Evolutionary conservation across 2,113 vertebrate genomes (phyloP).

Genomic region (Agapornis roseicollis): DNA sequence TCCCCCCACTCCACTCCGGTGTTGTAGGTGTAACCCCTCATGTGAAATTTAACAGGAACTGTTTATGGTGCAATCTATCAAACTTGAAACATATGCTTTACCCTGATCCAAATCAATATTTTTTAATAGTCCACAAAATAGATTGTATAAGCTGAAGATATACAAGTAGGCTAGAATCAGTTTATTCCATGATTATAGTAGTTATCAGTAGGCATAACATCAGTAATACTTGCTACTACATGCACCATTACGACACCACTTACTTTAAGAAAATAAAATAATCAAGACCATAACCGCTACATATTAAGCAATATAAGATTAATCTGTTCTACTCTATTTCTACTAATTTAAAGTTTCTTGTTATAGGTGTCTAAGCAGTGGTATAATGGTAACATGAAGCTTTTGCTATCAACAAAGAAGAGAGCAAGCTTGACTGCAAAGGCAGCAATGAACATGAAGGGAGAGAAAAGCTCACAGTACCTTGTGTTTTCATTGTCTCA

Average conservation of each 20-base stretch:
- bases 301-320: background rate
- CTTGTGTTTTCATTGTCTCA: background rate
- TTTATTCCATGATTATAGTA: background rate
- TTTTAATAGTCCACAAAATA: background rate
- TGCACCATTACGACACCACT: background rate
- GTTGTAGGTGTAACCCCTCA: background rate
- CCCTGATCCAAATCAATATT: background rate
- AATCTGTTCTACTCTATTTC: background rate
- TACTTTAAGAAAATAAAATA: background rate
- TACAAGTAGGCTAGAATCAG: background rate
- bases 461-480: background rate
- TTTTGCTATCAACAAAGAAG: background rate
- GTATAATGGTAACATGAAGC: background rate
- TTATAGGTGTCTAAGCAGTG: background rate
- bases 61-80: background rate
- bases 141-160: background rate
- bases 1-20: no score
- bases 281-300: background rate
- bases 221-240: background rate
- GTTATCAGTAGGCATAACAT: background rate
- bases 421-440: fast-evolving
- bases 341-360: background rate
- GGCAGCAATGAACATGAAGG: background rate
- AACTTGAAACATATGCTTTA: background rate
- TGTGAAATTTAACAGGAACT: background rate